Percentiles rank a stretch among this genome's conserved stretches.
These are phyloP conservation scores for Drosophila pegasa DNA, from an alignment of 2,888 invertebrate genomes.

Conservation along the genomic window DNA sequence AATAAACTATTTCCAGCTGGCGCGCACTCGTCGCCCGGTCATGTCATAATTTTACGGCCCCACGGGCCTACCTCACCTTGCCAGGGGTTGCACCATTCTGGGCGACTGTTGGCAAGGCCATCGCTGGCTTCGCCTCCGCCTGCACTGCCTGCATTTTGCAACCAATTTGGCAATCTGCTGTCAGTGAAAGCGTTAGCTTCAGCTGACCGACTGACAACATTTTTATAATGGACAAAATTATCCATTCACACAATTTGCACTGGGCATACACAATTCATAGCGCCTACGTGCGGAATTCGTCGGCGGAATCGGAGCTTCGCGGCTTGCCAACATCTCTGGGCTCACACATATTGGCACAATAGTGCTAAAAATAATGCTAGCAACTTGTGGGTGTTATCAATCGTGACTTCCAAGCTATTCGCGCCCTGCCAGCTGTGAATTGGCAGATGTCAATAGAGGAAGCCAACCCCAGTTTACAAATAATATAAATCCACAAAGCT, in stretches of 20 bases:
- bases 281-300: constrained; percentile 57
- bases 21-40: constrained; percentile 33
- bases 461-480: neutral
- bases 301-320: constrained; percentile 13
- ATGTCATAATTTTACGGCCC: constrained; percentile 73
- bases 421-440: constrained; percentile 8
- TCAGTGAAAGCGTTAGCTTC: constrained; percentile 51
- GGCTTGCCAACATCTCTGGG: constrained; percentile 12
- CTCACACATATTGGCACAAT: constrained; percentile 39
- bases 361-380: constrained; percentile 50
- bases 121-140: constrained; percentile 10
- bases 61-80: constrained; percentile 33
- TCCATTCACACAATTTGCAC: constrained; percentile 63
- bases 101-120: constrained; percentile 58
- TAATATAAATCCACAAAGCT: neutral
- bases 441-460: constrained; percentile 16
- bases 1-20: constrained; percentile 67
- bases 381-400: constrained; percentile 54
- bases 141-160: constrained; percentile 43
- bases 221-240: constrained; percentile 61
- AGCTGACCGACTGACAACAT: constrained; percentile 52
- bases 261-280: constrained; percentile 52
- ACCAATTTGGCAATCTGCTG: constrained; percentile 56
- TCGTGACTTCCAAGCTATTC: constrained; percentile 35
- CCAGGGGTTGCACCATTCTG: constrained; percentile 20